Evolutionary conservation across 2,113 vertebrate genomes (phyloP).

Genomic region (Lepisosteus osseus): DNA sequence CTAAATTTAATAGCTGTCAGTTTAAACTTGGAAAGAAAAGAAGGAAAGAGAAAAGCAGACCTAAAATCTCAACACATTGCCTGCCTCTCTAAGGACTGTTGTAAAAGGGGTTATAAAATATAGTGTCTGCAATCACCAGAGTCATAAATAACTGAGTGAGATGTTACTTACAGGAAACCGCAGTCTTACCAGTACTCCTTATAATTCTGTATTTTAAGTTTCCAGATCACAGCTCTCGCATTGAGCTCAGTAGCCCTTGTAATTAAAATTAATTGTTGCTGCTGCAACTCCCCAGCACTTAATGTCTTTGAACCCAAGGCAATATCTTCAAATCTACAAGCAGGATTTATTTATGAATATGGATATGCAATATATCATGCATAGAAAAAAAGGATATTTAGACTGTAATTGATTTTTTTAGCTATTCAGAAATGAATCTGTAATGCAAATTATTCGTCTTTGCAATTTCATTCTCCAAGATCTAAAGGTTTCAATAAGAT

Average conservation of each 20-base stretch:
- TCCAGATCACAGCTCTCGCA: neutral
- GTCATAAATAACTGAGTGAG: constrained; percentile 2
- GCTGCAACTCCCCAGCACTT: neutral
- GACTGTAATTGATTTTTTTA: neutral
- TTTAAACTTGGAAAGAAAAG: neutral
- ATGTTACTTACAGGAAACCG: neutral
- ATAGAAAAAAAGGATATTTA: constrained; percentile 9
- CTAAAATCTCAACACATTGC: neutral
- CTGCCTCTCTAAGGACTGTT: too few relatives aligned
- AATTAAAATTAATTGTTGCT: constrained; percentile 11
- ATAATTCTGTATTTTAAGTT: neutral
- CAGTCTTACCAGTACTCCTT: neutral
- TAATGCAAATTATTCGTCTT: constrained; percentile 2
- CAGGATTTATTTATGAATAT: too few relatives aligned
- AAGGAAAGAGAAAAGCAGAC: neutral
- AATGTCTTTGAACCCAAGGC: neutral
- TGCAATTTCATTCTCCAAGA: too few relatives aligned
- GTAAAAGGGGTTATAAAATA: neutral
- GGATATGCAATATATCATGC: neutral
- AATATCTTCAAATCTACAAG: neutral
- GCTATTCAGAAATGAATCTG: neutral
- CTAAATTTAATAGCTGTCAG: neutral
- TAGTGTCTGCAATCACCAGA: neutral
- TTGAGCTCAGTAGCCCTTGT: neutral
- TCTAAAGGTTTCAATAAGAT: neutral